Evolutionary conservation across 2,113 vertebrate species (phyloP), one percentile per base, ranked within the genome.

Genomic region (Crotophaga sulcirostris): DNA sequence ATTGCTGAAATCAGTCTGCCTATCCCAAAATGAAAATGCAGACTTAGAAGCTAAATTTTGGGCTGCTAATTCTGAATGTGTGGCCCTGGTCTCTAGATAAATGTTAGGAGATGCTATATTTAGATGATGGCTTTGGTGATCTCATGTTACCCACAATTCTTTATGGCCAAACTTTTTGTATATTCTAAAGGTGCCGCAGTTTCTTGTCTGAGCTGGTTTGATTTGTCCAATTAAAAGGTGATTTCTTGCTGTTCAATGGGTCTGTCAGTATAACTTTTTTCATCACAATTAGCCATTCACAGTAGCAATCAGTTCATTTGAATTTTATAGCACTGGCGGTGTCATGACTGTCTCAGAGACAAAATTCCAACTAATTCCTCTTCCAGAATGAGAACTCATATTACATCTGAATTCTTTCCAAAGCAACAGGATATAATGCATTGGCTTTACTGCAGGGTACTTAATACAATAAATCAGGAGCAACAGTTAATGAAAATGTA

Each of bases 401-500:
- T 59, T 74, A 36, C 36, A 28, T 44, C 42, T 44, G 78, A 77
- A 47, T 72, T 83, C 72, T 55, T 90, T 49, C 73, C 83, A 55
- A 62, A 87, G 51, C 60, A 89, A 11, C 60, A 38, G 81, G 49
- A 24, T 73, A 25, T 44, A 82, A 90, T 47, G 45, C 54, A 26
- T 3, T 78, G 90, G 34, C 56, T 64, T 66, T n/a, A 59, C 67
- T 93, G 87, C 59, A 85, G 62, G 11, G 16, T 29, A n/a, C 51
- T 29, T 82, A 58, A 80, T 49, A 19, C 49, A 77, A 59, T 78
- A 81, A 89, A 94, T 94, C 93, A 90, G 64, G 52, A 74, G 33
- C 77, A 56, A 40, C 52, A 81, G 51, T 67, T 96, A 93, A 96
- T 94, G 86, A 87, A 91, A 96, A 92, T 69, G 86, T 93, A 62